phyloP scores from a whole-genome alignment of 1,140 invertebrate species.

The Chironomus tepperi region DNA sequence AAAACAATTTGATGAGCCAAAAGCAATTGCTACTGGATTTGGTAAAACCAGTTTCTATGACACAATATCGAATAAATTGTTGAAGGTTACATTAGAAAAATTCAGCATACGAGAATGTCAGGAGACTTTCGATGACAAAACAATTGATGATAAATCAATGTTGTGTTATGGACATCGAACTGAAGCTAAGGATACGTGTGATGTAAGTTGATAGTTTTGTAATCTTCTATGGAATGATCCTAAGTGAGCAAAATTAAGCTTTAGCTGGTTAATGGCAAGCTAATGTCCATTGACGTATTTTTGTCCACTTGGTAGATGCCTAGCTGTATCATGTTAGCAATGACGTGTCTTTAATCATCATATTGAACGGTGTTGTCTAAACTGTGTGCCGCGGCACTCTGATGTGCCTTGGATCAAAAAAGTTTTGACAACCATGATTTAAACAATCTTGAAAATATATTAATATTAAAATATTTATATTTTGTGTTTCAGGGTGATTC shows the following conservation, averaged over 20 bases:
- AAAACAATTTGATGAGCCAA: not conserved
- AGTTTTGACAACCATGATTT: too few relatives aligned
- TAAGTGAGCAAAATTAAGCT: too few relatives aligned
- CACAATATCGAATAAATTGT: not conserved
- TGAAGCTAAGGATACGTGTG: not conserved
- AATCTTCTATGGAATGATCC: too few relatives aligned
- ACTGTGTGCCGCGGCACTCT: too few relatives aligned
- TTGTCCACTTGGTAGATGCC: not conserved
- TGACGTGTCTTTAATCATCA: too few relatives aligned
- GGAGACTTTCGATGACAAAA: not conserved
- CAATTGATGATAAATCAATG: not conserved
- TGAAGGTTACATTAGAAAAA: not conserved
- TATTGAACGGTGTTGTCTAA: too few relatives aligned
- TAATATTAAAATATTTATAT: too few relatives aligned
- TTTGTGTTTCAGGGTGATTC: slow-evolving; percentile 20
- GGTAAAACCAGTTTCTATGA: not conserved
- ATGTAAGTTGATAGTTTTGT: not conserved
- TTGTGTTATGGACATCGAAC: not conserved
- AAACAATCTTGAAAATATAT: too few relatives aligned
- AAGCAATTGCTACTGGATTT: not conserved
- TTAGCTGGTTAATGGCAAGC: too few relatives aligned
- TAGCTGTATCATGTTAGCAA: too few relatives aligned
- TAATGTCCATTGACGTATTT: too few relatives aligned
- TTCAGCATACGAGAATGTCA: not conserved
- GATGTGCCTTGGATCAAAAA: too few relatives aligned